These are phyloP conservation scores for Aulostomus chinensis DNA, from an alignment of 2,797 vertebrate species.

Conservation along the genomic window DNA sequence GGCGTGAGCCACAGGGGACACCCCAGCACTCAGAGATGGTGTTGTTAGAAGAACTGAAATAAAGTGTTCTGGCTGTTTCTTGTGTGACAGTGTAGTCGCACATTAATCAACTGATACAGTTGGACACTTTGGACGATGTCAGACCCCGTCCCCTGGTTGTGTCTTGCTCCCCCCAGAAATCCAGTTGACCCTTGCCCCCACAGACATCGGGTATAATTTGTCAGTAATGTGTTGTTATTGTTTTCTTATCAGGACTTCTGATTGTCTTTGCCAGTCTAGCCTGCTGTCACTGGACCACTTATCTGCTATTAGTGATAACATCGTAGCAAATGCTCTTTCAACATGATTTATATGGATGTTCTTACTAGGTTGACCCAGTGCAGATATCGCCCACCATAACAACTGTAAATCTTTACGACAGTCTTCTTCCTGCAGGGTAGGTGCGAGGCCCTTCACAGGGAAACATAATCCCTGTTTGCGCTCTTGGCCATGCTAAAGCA, in stretches of 20 bases:
- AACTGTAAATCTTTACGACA: slow-evolving; percentile 48
- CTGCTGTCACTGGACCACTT: slow-evolving; percentile 15
- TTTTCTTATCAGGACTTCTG: neutral
- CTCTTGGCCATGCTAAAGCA: slow-evolving; percentile 43
- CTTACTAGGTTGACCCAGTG: slow-evolving; percentile 23
- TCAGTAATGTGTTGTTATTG: no score
- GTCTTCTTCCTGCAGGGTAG: slow-evolving; percentile 42
- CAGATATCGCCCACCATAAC: slow-evolving; percentile 22
- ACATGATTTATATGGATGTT: slow-evolving; percentile 42
- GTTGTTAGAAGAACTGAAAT: no score
- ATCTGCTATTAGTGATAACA: slow-evolving; percentile 31
- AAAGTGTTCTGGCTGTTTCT: no score
- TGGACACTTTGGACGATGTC: no score
- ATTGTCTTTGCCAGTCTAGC: neutral
- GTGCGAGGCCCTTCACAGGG: slow-evolving; percentile 51
- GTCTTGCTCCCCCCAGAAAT: no score
- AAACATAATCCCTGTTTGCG: slow-evolving; percentile 61
- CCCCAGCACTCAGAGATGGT: no score
- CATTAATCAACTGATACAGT: no score
- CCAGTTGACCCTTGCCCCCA: no score
- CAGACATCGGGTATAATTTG: no score
- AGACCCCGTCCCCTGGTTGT: no score
- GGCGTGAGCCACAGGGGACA: no score
- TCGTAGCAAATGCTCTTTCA: slow-evolving; percentile 28
- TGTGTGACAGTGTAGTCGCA: no score